Evolutionary conservation across 2,888 invertebrate species (phyloP).

Genomic region (Hylaea fasciaria): DNA sequence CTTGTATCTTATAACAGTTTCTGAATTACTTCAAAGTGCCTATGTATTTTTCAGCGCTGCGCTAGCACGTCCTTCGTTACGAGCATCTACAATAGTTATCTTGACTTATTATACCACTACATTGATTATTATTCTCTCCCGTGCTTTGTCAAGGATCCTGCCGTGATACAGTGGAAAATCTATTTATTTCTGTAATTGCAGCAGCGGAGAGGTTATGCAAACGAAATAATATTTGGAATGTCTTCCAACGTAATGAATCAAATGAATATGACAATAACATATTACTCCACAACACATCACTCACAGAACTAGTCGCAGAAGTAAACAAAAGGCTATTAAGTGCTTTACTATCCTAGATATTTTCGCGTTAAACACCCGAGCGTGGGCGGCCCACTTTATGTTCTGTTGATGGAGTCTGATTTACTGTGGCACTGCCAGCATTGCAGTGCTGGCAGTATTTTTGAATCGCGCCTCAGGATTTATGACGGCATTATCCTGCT

Average conservation of each 20-base stretch:
- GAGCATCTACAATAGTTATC: not conserved
- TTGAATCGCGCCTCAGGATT: conserved; percentile 34
- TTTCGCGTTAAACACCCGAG: conserved; percentile 29
- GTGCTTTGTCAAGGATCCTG: too few relatives aligned
- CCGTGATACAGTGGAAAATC: too few relatives aligned
- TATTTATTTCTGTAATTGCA: too few relatives aligned
- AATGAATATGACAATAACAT: not conserved
- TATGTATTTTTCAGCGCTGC: too few relatives aligned
- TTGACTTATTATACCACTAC: too few relatives aligned
- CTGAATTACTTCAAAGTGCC: too few relatives aligned
- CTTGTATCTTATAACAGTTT: too few relatives aligned
- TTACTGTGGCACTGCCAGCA: conserved; percentile 31
- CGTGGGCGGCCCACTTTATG: conserved; percentile 40
- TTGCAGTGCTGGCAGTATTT: conserved; percentile 28
- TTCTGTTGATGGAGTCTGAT: conserved; percentile 42
- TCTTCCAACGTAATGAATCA: not conserved
- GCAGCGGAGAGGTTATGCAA: too few relatives aligned
- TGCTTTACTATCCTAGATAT: conserved; percentile 25
- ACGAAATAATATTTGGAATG: too few relatives aligned
- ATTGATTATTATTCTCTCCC: too few relatives aligned
- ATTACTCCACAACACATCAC: not conserved
- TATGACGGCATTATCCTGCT: conserved; percentile 39
- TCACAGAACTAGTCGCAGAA: conserved; percentile 6
- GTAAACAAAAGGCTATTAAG: conserved; percentile 13
- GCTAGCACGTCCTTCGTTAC: too few relatives aligned